These are phyloP conservation scores for Miichthys miiuy DNA, from an alignment of 2,797 vertebrate genomes.

Conservation along the genomic window DNA sequence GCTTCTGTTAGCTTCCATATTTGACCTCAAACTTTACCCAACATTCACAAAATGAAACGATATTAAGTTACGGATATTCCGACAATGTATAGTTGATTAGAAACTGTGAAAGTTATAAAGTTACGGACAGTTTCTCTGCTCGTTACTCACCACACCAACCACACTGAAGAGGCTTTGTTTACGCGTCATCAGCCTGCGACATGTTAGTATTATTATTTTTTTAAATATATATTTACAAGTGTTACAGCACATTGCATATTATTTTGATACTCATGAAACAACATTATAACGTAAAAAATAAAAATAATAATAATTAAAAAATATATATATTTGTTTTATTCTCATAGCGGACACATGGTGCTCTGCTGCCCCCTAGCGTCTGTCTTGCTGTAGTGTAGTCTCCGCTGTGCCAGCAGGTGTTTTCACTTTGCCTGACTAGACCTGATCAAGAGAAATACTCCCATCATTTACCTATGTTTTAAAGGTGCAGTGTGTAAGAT, in stretches of 20 bases:
- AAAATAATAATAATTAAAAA: too few species aligned
- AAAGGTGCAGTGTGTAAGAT: too few species aligned
- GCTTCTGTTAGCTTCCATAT: slow-evolving; percentile 27
- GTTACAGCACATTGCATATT: too few species aligned
- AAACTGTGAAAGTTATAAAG: not conserved
- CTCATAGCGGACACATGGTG: fast-evolving
- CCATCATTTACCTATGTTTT: too few species aligned
- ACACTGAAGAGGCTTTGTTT: fast-evolving
- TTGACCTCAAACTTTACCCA: not conserved
- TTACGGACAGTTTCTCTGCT: not conserved
- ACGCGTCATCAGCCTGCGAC: slow-evolving; percentile 14
- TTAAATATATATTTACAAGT: too few species aligned
- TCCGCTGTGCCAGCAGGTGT: not conserved
- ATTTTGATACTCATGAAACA: too few species aligned
- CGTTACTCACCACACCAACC: not conserved
- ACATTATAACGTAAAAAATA: too few species aligned
- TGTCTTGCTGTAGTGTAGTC: not conserved
- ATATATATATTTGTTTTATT: too few species aligned
- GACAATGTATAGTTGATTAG: not conserved
- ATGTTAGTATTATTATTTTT: too few species aligned
- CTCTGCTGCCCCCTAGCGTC: slow-evolving; percentile 46
- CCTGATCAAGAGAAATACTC: too few species aligned
- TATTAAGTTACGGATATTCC: not conserved
- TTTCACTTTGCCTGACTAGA: not conserved
- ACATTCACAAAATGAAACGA: fast-evolving